Evolutionary conservation across 2,797 vertebrate species (phyloP), one percentile per base, ranked within the genome.

Genomic region (Hyperoplus lanceolatus): DNA sequence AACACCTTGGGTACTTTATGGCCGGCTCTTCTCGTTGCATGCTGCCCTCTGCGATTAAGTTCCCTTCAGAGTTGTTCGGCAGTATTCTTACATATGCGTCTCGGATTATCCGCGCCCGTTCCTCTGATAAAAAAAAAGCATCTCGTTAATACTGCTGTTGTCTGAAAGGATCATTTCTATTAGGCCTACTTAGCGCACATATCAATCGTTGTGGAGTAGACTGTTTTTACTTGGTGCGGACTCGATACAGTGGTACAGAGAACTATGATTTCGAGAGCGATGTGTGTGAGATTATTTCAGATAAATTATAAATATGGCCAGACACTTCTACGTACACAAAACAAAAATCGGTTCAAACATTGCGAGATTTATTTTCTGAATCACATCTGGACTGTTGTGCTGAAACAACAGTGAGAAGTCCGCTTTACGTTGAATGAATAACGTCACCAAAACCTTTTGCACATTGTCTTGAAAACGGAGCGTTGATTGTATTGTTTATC

Each of bases 361-460:
- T 8, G 12, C 3, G 2, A 42, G 1, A 38, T 57, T 7, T 46
- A 4, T 56, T 8, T 39, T 65, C 16, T 9, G 2, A 48, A 21
- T 16, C 29, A 29, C 3, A 29, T 29, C 29, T 49, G 3, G 67
- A 67, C 53, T 60, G 50, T 4, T 51, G 16, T 48, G 41, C 10
- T 61, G 8, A 53, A 62, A 62, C 39, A 46, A 18, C 49, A 64
- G 18, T 42, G 41, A 14, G 16, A 70, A 60, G 59, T 79, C 60
- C 4, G 48, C 65, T 49, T 66, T 12, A 39, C 59, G 65, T 0
- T 38, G 65, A 73, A 21, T 57, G 57, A 61, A 74, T 38, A 81
- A 73, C 77, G 79, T 88, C 82, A 80, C 46, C 53, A 41, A 67
- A 79, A 75, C 73, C 57, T 29, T 41, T 76, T 81, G 75, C 71